phyloP scores from a whole-genome alignment of 2,888 invertebrate species.

The Dorcus parallelipipedus region DNA sequence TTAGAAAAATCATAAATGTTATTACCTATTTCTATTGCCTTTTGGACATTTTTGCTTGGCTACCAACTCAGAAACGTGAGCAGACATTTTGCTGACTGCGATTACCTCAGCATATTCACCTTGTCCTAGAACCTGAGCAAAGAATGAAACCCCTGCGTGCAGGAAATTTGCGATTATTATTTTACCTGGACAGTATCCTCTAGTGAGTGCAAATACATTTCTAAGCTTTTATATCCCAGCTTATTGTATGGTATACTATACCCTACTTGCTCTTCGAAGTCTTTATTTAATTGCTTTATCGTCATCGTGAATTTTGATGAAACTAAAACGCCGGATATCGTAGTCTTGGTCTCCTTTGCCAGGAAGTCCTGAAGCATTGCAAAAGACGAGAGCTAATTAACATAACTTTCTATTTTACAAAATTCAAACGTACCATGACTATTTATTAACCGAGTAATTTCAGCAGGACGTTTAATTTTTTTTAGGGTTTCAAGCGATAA shows the following conservation, averaged over 20 bases:
- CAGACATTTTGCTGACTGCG: slow-evolving; percentile 7
- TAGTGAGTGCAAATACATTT: slow-evolving; percentile 7
- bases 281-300: slow-evolving; percentile 7
- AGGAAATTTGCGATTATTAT: background rate
- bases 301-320: slow-evolving; percentile 12
- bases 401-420: too few relatives aligned
- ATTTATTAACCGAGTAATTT: too few relatives aligned
- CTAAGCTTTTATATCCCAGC: slow-evolving; percentile 6
- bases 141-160: background rate
- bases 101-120: slow-evolving; percentile 9
- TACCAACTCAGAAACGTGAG: slow-evolving; percentile 13
- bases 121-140: slow-evolving; percentile 6
- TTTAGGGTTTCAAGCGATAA: too few relatives aligned
- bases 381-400: background rate
- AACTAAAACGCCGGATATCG: slow-evolving; percentile 10
- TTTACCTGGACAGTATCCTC: slow-evolving; percentile 6
- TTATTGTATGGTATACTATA: slow-evolving; percentile 9
- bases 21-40: background rate
- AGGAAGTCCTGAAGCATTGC: background rate
- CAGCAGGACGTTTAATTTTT: too few relatives aligned
- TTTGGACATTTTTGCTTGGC: slow-evolving; percentile 5
- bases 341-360: slow-evolving; percentile 3
- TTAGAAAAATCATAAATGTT: background rate
- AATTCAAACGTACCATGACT: too few relatives aligned
- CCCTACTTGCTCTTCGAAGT: slow-evolving; percentile 5